Percentiles rank a stretch among this genome's conserved stretches.
phyloP scores from a whole-genome alignment of 2,113 vertebrate genomes.

The Narcine bancroftii region DNA sequence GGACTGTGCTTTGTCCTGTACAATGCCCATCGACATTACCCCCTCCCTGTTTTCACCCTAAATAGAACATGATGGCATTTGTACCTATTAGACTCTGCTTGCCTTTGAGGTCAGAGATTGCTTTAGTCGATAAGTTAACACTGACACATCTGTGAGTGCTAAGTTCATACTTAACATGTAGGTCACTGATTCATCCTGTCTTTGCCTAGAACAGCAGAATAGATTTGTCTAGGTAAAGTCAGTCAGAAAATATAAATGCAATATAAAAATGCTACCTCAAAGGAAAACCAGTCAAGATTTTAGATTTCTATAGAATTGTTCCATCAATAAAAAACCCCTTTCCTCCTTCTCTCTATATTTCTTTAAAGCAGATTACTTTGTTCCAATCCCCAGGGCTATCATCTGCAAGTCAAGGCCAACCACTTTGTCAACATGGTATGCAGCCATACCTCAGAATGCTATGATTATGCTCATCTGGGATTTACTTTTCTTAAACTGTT shows the following conservation, averaged over 20 bases:
- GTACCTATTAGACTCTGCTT: too few relatives aligned
- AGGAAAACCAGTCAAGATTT: background rate
- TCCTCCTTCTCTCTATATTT: background rate
- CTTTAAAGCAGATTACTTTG: conserved; percentile 18
- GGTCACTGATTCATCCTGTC: too few relatives aligned
- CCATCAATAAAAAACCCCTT: background rate
- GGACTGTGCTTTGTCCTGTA: too few relatives aligned
- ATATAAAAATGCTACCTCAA: background rate
- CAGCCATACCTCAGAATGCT: background rate
- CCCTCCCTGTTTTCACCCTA: background rate
- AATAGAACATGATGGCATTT: background rate
- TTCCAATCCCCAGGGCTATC: background rate
- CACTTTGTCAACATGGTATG: background rate
- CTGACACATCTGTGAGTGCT: too few relatives aligned
- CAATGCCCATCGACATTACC: background rate
- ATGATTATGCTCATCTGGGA: background rate
- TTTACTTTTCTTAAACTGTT: background rate
- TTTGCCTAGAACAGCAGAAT: background rate
- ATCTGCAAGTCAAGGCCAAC: background rate
- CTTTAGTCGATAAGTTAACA: too few relatives aligned
- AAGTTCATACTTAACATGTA: too few relatives aligned
- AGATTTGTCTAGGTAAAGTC: background rate
- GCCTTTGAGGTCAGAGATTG: background rate
- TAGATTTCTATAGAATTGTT: background rate
- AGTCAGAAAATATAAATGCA: background rate